Conservation (phyloP, 2,797 vertebrate species). For the Hyperoplus lanceolatus region DNA sequence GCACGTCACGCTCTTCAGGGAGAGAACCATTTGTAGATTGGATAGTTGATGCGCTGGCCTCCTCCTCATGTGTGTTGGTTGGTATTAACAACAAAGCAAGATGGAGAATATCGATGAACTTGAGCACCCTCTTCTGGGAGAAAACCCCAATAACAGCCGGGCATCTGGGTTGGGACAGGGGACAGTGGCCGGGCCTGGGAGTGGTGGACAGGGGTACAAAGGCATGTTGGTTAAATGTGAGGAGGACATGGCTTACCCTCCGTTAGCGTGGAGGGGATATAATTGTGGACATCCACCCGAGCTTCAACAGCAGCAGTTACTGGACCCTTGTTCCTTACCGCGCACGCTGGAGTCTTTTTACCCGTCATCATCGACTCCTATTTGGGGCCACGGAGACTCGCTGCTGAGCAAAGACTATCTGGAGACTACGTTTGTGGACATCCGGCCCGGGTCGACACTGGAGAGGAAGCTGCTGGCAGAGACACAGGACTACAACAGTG, state of each 20-base stretch:
- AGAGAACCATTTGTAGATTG: slow-evolving; percentile 59
- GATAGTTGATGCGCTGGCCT: slow-evolving; percentile 65
- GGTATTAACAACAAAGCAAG: slow-evolving; percentile 38
- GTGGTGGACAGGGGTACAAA: slow-evolving; percentile 69
- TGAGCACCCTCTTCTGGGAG: slow-evolving; percentile 88
- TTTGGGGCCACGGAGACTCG: slow-evolving; percentile 83
- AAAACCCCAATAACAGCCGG: slow-evolving; percentile 65
- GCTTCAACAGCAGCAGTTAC: slow-evolving; percentile 84
- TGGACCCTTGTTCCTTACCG: slow-evolving; percentile 87
- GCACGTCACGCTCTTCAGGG: slow-evolving; percentile 30
- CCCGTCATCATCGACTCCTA: slow-evolving; percentile 69
- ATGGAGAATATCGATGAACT: slow-evolving; percentile 90
- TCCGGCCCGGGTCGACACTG: slow-evolving; percentile 79
- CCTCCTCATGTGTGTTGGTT: slow-evolving; percentile 40
- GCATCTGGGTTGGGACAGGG: slow-evolving; percentile 32
- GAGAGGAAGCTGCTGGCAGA: slow-evolving; percentile 86
- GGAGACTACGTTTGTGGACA: slow-evolving; percentile 90
- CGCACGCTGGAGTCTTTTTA: slow-evolving; percentile 83
- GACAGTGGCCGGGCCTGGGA: slow-evolving; percentile 45
- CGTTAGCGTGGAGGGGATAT: slow-evolving; percentile 78
- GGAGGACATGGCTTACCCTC: slow-evolving; percentile 81
- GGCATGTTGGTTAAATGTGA: slow-evolving; percentile 83
- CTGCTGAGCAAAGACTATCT: slow-evolving; percentile 87
- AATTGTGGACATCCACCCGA: slow-evolving; percentile 75
- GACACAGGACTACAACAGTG: slow-evolving; percentile 86